Evolutionary conservation across 2,113 vertebrate genomes (phyloP).

Genomic region (Capra hircus): DNA sequence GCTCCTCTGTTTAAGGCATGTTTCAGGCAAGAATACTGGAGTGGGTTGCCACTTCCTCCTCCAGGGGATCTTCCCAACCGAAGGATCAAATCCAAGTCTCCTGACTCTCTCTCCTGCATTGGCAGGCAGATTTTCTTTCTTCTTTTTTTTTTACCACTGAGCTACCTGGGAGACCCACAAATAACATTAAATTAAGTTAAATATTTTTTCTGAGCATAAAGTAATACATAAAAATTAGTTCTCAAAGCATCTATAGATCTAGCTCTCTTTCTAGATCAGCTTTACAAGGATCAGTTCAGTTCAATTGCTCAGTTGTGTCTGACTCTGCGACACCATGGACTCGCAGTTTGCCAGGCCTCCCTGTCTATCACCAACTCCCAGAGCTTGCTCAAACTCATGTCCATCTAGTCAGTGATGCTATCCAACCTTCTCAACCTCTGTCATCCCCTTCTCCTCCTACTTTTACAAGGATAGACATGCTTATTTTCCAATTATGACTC

Average conservation of each 20-base stretch:
- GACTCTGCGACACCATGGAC: neutral
- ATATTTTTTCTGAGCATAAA: neutral
- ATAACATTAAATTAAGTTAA: neutral
- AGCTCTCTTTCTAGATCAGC: neutral
- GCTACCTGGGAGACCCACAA: neutral
- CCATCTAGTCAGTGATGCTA: neutral
- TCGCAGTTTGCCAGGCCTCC: neutral
- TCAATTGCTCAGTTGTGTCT: neutral
- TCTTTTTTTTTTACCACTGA: neutral
- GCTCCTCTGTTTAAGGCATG: neutral
- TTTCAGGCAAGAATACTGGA: neutral
- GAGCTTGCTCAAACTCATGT: neutral
- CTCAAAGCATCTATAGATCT: neutral
- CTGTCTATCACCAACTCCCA: neutral
- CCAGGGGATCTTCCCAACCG: neutral
- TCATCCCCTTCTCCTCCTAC: neutral
- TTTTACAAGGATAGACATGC: neutral
- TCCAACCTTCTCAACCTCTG: neutral
- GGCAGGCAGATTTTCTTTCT: neutral
- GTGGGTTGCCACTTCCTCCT: neutral
- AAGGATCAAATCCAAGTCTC: neutral
- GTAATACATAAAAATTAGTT: neutral
- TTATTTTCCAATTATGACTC: neutral
- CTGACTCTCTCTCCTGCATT: neutral
- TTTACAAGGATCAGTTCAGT: neutral